Evolutionary conservation across 1,140 invertebrate genomes (phyloP).

Genomic region (Drosophila mayri): DNA sequence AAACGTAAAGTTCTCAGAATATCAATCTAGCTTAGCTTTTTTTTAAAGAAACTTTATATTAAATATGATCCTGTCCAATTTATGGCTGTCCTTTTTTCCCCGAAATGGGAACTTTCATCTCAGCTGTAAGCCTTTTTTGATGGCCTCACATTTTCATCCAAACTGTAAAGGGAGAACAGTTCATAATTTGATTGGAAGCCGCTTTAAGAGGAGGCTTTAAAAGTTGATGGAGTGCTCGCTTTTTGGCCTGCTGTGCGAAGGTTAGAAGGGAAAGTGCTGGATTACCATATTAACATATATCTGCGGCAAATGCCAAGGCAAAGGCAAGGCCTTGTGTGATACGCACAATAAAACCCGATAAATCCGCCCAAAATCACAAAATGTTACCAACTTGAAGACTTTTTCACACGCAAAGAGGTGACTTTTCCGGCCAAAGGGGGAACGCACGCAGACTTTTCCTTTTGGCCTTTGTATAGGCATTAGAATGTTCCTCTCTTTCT

Average conservation of each 20-base stretch:
- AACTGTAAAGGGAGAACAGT: background rate
- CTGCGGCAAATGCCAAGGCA: slow-evolving; percentile 70
- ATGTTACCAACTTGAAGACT: slow-evolving; percentile 72
- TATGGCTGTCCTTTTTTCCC: slow-evolving; percentile 4
- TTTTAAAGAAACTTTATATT: background rate
- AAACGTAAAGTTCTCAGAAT: background rate
- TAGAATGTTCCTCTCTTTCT: slow-evolving; percentile 36
- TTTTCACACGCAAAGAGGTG: slow-evolving; percentile 71
- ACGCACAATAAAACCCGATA: slow-evolving; percentile 81
- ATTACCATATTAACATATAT: slow-evolving; percentile 76
- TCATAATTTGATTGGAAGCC: slow-evolving; percentile 59
- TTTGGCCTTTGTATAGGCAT: slow-evolving; percentile 28
- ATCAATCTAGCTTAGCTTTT: background rate
- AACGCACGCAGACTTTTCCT: slow-evolving; percentile 17
- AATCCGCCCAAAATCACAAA: slow-evolving; percentile 75
- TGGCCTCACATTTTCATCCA: slow-evolving; percentile 13
- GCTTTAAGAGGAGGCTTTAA: slow-evolving; percentile 59
- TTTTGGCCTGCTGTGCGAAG: slow-evolving; percentile 2
- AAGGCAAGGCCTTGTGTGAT: slow-evolving; percentile 45
- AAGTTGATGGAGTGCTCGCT: slow-evolving; percentile 57
- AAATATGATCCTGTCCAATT: slow-evolving; percentile 10
- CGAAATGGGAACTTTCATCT: slow-evolving; percentile 22
- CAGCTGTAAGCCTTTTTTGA: slow-evolving; percentile 31
- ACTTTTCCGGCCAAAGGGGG: slow-evolving; percentile 22
- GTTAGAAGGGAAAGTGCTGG: slow-evolving; percentile 18